A percentile compares a stretch with the other conserved stretches of the same genome.
Conservation (phyloP, 2,113 vertebrate species). For the Syrrhaptes paradoxus region DNA sequence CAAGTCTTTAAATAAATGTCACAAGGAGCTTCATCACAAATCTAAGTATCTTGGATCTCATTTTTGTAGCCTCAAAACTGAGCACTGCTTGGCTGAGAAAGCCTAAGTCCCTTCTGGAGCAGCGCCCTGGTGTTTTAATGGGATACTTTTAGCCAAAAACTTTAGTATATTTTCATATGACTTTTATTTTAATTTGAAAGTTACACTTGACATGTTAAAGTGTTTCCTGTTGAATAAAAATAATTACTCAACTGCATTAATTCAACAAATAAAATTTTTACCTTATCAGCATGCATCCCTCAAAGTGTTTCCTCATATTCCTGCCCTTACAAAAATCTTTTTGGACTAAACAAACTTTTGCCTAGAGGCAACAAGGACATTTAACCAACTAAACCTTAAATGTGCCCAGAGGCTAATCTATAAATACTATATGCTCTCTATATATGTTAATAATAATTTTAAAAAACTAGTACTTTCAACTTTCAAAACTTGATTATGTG, state of each 20-base stretch:
- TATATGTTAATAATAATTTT: neutral
- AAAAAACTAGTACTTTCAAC: neutral
- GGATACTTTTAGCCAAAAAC: neutral
- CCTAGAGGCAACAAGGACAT: neutral
- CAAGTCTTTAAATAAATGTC: neutral
- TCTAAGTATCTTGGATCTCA: neutral
- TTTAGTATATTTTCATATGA: neutral
- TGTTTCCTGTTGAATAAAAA: neutral
- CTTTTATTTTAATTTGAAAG: neutral
- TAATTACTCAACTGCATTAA: neutral
- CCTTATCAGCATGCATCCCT: neutral
- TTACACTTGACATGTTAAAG: neutral
- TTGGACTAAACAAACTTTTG: neutral
- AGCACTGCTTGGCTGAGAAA: neutral
- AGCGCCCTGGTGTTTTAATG: neutral
- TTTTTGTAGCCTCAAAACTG: neutral
- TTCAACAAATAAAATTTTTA: neutral
- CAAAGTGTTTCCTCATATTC: neutral
- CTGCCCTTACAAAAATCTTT: neutral
- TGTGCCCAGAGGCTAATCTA: neutral
- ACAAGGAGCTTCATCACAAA: neutral
- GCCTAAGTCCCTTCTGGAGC: neutral
- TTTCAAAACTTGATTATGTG: neutral
- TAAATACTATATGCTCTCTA: neutral
- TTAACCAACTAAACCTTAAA: neutral